Base-by-base conservation (phyloP, 2,888 invertebrate species). In the Napeogenes inachia region DNA sequence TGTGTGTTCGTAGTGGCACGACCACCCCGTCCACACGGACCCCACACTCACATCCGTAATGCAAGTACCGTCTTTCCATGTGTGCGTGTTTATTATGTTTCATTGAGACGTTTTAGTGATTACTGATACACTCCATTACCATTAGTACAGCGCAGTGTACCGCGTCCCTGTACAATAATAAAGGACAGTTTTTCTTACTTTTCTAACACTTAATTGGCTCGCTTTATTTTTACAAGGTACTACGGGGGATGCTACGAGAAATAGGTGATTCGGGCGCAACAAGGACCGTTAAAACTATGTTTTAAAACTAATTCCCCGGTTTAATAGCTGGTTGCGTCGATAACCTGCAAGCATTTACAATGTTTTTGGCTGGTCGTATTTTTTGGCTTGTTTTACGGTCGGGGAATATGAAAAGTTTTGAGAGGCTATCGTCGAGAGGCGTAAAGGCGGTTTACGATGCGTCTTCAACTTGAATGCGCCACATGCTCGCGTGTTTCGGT, bases 331-430 rank as follows among this genome's bases (percentile, higher is more conserved):
- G 74, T 74, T 70, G 73, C 79, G 78, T 78, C 86, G 87, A 88
- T 87, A 86, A 83, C 83, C 80, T 73, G 81, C 81, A 75, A 82
- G 80, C 84, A 85, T 89, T 88, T 89, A 90, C 90, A 90, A 89
- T 90, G 90, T 90, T 88, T 86, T 89, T 83, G 85, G 81, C 75
- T 77, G 85, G 81, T 88, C 88, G 89, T 89, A 89, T 89, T 89
- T 90, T 89, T 89, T 85, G 86, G 88, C 80, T 82, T 78, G 84
- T 84, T 89, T 89, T 89, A 89, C 84, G 84, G 84, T 78, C 80
- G 84, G 78, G 79, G 86, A 89, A 90, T 90, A 90, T 90, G 89
- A 89, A 90, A 90, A 90, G 87, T 90, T 89, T 85, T 82, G 87
- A 86, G 84, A 80, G 85, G 85, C 84, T 86, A 83, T 85, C 84